phyloP scores from a whole-genome alignment of 2,888 invertebrate species.

The Drosophila neotestacea region DNA sequence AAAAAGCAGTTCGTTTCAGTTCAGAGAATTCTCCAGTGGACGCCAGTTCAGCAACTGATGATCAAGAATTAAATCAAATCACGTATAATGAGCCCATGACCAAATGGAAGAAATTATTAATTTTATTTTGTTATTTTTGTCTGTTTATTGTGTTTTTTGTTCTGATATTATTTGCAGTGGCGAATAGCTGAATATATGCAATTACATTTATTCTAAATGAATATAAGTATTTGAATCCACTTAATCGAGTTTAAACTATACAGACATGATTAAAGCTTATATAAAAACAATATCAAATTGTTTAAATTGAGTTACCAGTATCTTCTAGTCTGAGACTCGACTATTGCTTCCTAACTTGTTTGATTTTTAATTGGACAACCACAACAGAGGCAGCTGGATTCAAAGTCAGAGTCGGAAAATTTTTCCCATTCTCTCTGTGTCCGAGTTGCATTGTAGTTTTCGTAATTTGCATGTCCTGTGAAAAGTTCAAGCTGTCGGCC shows the following conservation, averaged over 20 bases:
- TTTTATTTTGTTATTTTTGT: neutral
- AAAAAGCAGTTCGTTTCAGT: neutral
- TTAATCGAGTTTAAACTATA: too few relatives aligned
- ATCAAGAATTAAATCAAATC: neutral
- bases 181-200: neutral
- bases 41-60: neutral
- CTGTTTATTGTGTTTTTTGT: neutral
- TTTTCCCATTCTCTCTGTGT: too few relatives aligned
- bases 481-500: constrained; percentile 16
- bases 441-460: constrained; percentile 3
- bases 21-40: too few relatives aligned
- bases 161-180: constrained; percentile 15
- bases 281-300: too few relatives aligned
- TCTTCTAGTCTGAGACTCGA: too few relatives aligned
- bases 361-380: neutral
- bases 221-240: neutral
- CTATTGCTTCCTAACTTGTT: neutral
- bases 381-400: neutral
- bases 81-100: neutral
- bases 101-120: constrained; percentile 8
- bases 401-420: neutral
- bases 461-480: constrained; percentile 30
- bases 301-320: too few relatives aligned
- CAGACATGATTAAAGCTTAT: too few relatives aligned
- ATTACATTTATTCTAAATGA: neutral